Evolutionary conservation across 1,140 invertebrate genomes (phyloP).

Genomic region (Ericerus pela): DNA sequence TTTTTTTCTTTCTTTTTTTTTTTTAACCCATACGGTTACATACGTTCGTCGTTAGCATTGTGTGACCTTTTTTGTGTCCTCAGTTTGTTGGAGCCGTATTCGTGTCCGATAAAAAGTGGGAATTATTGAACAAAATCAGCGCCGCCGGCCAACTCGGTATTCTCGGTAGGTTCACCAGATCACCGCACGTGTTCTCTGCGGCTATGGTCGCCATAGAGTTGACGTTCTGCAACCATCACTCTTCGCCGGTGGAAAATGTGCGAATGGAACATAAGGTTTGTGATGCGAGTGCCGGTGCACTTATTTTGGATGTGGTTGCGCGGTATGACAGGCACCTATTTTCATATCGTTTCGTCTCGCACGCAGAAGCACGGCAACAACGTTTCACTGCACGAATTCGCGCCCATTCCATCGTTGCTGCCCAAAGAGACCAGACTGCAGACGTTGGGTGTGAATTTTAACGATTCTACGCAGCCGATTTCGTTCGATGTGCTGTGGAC

Average conservation of each 20-base stretch:
- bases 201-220: constrained; percentile 73
- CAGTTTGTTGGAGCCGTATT: neutral
- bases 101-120: constrained; percentile 25
- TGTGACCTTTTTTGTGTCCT: too few relatives aligned
- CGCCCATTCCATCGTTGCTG: constrained; percentile 43
- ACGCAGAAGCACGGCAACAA: constrained; percentile 43
- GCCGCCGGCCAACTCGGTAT: constrained; percentile 55
- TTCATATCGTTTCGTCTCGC: too few relatives aligned
- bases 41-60: too few relatives aligned
- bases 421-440: constrained; percentile 38
- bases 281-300: too few relatives aligned
- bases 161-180: constrained; percentile 45
- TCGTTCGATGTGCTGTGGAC: constrained; percentile 61
- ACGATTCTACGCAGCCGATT: constrained; percentile 79
- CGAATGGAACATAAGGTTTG: constrained; percentile 46
- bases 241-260: constrained; percentile 53
- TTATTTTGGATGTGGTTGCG: neutral
- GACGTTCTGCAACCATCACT: constrained; percentile 56
- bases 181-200: constrained; percentile 70
- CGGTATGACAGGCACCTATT: neutral
- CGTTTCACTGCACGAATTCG: constrained; percentile 70
- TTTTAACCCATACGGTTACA: too few relatives aligned
- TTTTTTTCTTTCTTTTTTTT: too few relatives aligned
- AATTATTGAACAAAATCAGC: constrained; percentile 63
- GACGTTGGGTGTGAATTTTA: constrained; percentile 79